Evolutionary conservation across 2,113 vertebrate species (phyloP).

Genomic region (Coptodon rendalli): DNA sequence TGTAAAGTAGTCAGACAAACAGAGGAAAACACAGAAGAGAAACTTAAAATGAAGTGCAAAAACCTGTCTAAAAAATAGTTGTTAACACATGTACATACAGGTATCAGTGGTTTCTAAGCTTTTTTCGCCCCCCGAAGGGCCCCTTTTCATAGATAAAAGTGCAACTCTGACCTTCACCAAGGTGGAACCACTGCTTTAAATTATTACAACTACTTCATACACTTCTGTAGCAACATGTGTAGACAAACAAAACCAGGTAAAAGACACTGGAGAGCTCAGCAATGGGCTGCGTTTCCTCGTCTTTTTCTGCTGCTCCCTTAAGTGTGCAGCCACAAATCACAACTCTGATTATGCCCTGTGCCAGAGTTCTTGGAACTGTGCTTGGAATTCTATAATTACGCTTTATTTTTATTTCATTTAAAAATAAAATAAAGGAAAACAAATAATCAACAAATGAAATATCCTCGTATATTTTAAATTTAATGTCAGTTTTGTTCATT

Average conservation of each 20-base stretch:
- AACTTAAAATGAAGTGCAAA: background rate
- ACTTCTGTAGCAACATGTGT: background rate
- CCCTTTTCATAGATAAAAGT: background rate
- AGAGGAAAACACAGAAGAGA: background rate
- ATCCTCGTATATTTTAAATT: background rate
- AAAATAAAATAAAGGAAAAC: background rate
- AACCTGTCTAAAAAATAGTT: background rate
- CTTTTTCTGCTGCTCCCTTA: background rate
- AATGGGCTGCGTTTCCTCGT: background rate
- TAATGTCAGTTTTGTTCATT: background rate
- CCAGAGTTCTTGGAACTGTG: background rate
- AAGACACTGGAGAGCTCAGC: background rate
- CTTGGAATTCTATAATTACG: background rate
- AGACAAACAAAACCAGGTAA: background rate
- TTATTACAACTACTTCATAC: background rate
- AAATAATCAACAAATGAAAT: background rate
- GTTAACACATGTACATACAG: background rate
- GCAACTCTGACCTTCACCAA: background rate
- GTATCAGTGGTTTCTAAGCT: background rate
- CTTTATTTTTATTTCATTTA: background rate
- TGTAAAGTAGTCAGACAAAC: background rate
- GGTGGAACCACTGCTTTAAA: background rate
- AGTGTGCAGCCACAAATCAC: conserved; percentile 29
- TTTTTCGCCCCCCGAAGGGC: background rate
- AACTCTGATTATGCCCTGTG: background rate